These are phyloP conservation scores for Ophraella communa DNA, from an alignment of 2,888 invertebrate species.

Conservation along the genomic window DNA sequence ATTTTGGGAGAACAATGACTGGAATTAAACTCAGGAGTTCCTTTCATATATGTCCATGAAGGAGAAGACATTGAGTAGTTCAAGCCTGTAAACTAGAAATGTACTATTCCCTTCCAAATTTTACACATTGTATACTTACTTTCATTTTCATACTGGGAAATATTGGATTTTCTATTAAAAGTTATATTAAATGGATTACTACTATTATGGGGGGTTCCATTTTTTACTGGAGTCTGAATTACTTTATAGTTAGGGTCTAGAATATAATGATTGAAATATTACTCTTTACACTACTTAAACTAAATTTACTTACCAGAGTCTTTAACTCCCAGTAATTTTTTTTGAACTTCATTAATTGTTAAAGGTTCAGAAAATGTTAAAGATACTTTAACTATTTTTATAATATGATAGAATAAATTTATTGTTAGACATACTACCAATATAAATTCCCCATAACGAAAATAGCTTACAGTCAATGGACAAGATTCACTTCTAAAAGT, in stretches of 20 bases:
- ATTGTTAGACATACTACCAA: constrained; percentile 59
- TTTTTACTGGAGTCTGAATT: constrained; percentile 39
- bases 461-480: constrained; percentile 58
- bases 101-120: not conserved
- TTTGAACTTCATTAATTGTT: constrained; percentile 62
- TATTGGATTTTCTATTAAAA: constrained; percentile 56
- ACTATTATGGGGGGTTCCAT: constrained; percentile 16
- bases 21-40: constrained; percentile 40
- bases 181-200: constrained; percentile 54
- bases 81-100: constrained; percentile 40
- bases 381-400: constrained; percentile 59
- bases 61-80: constrained; percentile 52
- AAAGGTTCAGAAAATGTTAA: constrained; percentile 58
- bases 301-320: constrained; percentile 53
- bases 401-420: constrained; percentile 64
- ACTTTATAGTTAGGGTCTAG: constrained; percentile 48
- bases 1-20: constrained; percentile 21
- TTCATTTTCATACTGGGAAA: constrained; percentile 53
- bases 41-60: constrained; percentile 56
- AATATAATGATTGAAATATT: constrained; percentile 25
- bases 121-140: constrained; percentile 43
- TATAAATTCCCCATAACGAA: constrained; percentile 59
- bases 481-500: constrained; percentile 59
- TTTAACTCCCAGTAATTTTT: constrained; percentile 63
- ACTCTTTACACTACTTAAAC: not conserved